These are phyloP conservation scores for Phymatocera aterrima DNA, from an alignment of 2,888 invertebrate species.

Conservation along the genomic window DNA sequence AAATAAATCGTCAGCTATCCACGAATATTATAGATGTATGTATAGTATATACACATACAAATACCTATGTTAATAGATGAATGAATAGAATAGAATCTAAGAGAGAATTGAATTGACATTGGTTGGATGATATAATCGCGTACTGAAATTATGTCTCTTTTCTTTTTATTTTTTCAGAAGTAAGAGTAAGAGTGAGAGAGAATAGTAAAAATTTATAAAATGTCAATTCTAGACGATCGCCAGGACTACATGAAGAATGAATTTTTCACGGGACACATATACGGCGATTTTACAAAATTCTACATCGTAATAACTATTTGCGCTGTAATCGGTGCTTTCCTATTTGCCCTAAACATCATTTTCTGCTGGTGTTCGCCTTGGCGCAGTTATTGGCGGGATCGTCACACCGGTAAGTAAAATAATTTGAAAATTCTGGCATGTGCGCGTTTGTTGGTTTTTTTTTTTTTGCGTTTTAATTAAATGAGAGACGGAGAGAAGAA, in stretches of 20 bases:
- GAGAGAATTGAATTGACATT: no score
- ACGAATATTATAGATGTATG: no score
- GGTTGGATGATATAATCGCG: constrained; percentile 10
- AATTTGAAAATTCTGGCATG: neutral
- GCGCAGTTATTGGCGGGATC: constrained; percentile 88
- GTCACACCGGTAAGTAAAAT: constrained; percentile 82
- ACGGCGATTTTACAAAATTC: constrained; percentile 90
- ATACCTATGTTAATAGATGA: no score
- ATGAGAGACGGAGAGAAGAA: neutral
- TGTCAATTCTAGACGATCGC: constrained; percentile 81
- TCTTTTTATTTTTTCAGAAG: constrained; percentile 66
- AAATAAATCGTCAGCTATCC: no score
- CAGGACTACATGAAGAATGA: constrained; percentile 80
- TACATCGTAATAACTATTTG: constrained; percentile 89
- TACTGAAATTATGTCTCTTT: constrained; percentile 50
- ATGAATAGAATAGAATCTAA: no score
- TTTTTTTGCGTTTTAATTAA: no score
- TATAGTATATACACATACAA: no score
- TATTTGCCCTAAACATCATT: constrained; percentile 86
- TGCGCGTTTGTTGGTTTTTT: no score
- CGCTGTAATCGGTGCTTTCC: constrained; percentile 82
- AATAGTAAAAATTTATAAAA: constrained; percentile 69
- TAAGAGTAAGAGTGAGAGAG: constrained; percentile 59
- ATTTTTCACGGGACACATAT: constrained; percentile 78
- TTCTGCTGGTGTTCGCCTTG: constrained; percentile 90